A percentile compares a stretch with the other conserved stretches of the same genome.
These are phyloP conservation scores for Prosopocoilus inquinatus DNA, from an alignment of 2,888 invertebrate species.

Conservation along the genomic window DNA sequence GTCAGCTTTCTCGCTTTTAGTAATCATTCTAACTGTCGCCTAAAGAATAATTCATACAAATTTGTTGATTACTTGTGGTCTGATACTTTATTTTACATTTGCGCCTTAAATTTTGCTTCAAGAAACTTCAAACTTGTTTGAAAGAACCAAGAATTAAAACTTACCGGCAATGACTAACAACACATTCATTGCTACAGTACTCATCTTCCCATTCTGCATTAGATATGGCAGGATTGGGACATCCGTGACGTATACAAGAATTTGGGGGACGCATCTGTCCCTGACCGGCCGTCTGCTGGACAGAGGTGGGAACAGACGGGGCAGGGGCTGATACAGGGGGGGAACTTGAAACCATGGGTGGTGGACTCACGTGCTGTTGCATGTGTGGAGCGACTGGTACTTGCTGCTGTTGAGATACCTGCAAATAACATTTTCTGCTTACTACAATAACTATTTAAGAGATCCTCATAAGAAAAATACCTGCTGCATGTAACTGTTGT, in stretches of 20 bases:
- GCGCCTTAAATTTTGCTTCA: neutral
- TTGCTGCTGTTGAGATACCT: constrained; percentile 44
- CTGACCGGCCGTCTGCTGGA: constrained; percentile 50
- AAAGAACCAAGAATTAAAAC: constrained; percentile 2
- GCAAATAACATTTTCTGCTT: constrained; percentile 23
- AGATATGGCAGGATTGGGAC: constrained; percentile 85
- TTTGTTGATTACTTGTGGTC: no score
- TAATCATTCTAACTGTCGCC: no score
- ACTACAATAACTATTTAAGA: no score
- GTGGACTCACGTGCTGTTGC: constrained; percentile 51
- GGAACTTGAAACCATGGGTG: constrained; percentile 55
- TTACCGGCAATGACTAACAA: constrained; percentile 90
- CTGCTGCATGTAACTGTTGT: constrained; percentile 52
- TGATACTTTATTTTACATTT: no score
- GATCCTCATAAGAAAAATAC: constrained; percentile 27
- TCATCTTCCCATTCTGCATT: constrained; percentile 96
- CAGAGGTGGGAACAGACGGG: constrained; percentile 51
- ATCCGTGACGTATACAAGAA: constrained; percentile 85
- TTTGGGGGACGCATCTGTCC: constrained; percentile 47
- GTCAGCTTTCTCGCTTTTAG: no score
- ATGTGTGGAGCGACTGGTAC: constrained; percentile 46
- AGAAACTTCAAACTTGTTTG: neutral
- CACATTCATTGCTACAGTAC: constrained; percentile 96
- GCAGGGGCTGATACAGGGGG: constrained; percentile 55
- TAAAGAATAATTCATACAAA: no score